Conservation (phyloP, 1,140 invertebrate species). For the Lepidurus apus region DNA sequence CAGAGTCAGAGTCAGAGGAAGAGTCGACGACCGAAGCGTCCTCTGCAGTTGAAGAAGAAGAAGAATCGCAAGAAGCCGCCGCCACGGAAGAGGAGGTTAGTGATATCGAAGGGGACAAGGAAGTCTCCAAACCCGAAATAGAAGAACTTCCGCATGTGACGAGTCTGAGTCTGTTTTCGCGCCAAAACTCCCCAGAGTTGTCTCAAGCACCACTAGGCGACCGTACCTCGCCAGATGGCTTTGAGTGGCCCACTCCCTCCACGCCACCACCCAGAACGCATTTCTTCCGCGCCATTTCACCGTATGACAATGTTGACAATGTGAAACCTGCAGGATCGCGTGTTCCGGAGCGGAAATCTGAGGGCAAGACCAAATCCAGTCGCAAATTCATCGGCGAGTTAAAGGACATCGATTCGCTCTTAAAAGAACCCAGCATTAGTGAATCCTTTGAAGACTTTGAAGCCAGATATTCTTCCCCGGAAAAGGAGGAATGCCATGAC, state of each 20-base stretch:
- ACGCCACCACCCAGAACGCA: slow-evolving; percentile 31
- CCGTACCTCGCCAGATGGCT: slow-evolving; percentile 67
- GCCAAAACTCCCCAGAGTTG: neutral
- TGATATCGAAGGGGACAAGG: slow-evolving; percentile 1
- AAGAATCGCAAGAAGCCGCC: slow-evolving; percentile 11
- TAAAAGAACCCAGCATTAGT: neutral
- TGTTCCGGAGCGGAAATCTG: slow-evolving; percentile 36
- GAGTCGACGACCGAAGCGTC: slow-evolving; percentile 27
- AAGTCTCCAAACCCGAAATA: neutral
- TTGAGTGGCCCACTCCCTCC: slow-evolving; percentile 43
- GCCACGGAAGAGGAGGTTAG: slow-evolving; percentile 26
- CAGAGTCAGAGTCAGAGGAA: slow-evolving; percentile 25
- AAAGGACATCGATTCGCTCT: slow-evolving; percentile 22
- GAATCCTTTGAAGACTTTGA: slow-evolving; percentile 9
- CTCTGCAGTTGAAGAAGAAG: neutral
- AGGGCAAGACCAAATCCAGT: slow-evolving; percentile 32
- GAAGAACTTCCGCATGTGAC: slow-evolving; percentile 29
- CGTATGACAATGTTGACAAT: slow-evolving; percentile 27
- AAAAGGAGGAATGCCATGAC: slow-evolving; percentile 30
- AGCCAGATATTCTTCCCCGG: slow-evolving; percentile 14
- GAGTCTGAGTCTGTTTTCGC: neutral
- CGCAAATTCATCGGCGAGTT: slow-evolving; percentile 23
- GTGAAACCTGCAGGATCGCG: slow-evolving; percentile 31
- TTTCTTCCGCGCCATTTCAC: slow-evolving; percentile 24
- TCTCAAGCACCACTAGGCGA: slow-evolving; percentile 60